Evolutionary conservation across 2,888 invertebrate genomes (phyloP).

Genomic region (Acleris emargana): DNA sequence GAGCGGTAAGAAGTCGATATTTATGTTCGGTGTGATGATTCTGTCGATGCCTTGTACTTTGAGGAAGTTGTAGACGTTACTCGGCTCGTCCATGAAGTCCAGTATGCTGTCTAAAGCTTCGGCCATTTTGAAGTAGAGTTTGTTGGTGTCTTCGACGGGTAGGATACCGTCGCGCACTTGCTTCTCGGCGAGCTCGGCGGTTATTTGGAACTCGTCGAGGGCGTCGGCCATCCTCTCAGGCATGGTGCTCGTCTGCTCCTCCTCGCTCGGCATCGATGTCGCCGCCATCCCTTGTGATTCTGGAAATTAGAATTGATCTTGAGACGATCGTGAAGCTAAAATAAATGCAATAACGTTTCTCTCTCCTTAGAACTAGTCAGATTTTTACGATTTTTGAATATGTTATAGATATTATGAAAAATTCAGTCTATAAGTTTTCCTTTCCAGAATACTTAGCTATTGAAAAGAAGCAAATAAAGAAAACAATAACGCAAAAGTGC

Average conservation of each 20-base stretch:
- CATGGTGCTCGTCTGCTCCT: neutral
- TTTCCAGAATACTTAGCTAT: no score
- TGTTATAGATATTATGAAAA: no score
- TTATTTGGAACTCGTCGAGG: constrained; percentile 48
- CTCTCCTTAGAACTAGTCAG: no score
- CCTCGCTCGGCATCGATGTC: neutral
- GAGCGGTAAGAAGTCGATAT: constrained; percentile 46
- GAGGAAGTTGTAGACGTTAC: constrained; percentile 56
- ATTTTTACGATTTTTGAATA: no score
- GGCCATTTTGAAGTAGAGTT: constrained; percentile 49
- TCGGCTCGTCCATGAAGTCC: constrained; percentile 47
- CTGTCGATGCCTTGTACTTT: constrained; percentile 60
- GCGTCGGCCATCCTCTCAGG: constrained; percentile 42
- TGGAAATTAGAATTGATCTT: no score
- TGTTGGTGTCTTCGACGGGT: constrained; percentile 46
- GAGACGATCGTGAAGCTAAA: no score
- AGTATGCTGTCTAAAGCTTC: constrained; percentile 48
- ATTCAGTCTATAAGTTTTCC: no score
- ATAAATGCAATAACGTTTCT: no score
- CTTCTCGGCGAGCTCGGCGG: constrained; percentile 42
- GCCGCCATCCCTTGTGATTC: neutral
- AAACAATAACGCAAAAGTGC: no score
- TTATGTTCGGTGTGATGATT: constrained; percentile 52
- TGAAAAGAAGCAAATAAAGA: no score
- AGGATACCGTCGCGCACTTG: constrained; percentile 38